Conservation (phyloP, 2,113 vertebrate species). For the Prolemur simus region DNA sequence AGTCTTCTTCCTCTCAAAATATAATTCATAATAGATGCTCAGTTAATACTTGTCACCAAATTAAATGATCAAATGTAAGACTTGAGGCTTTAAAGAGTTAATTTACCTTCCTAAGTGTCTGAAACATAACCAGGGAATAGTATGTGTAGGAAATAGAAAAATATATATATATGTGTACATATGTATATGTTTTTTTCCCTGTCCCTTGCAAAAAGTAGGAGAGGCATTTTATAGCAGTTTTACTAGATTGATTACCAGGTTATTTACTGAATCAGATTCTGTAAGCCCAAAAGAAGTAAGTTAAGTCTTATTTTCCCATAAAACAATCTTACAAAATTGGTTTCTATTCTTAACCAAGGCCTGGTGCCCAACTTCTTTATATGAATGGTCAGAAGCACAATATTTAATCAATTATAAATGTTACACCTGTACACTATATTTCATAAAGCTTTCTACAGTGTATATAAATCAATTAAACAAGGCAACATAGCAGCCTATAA, state of each 20-base stretch:
- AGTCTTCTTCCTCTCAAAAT: neutral
- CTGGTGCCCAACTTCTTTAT: conserved; percentile 45
- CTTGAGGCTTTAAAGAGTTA: neutral
- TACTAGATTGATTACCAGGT: neutral
- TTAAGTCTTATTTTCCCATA: conserved; percentile 65
- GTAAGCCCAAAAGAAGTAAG: conserved; percentile 22
- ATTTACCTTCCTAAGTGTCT: neutral
- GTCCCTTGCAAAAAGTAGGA: neutral
- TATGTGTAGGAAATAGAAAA: neutral
- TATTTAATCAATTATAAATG: conserved; percentile 69
- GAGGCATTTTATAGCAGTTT: neutral
- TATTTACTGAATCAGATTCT: conserved; percentile 36
- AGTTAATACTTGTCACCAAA: neutral
- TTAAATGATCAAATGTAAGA: neutral
- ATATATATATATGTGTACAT: neutral
- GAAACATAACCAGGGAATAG: neutral
- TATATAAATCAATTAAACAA: conserved; percentile 74
- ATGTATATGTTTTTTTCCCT: neutral
- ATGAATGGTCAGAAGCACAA: conserved; percentile 41
- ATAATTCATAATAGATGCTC: neutral
- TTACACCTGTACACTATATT: conserved; percentile 37
- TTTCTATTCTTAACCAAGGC: conserved; percentile 59
- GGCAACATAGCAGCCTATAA: conserved; percentile 42
- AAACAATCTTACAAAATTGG: conserved; percentile 65
- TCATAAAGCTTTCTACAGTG: conserved; percentile 46